These are phyloP conservation scores for Pseudopleuronectes americanus DNA, from an alignment of 2,797 vertebrate species.

Conservation along the genomic window DNA sequence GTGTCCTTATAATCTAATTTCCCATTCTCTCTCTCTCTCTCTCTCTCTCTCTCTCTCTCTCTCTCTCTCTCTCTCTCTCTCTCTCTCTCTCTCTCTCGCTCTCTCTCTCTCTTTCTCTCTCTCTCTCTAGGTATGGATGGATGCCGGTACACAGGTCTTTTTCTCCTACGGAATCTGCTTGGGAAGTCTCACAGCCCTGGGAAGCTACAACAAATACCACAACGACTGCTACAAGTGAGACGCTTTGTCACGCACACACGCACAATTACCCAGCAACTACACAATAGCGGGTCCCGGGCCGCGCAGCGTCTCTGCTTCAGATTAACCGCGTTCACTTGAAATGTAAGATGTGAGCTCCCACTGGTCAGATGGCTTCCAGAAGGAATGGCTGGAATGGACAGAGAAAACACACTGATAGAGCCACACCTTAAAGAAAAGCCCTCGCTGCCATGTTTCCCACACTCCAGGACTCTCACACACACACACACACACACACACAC, in stretches of 20 bases:
- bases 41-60: neutral
- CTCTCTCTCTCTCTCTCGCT: neutral
- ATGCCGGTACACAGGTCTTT: slow-evolving; percentile 93
- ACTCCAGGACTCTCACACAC: slow-evolving; percentile 37
- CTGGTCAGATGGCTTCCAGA: slow-evolving; percentile 53
- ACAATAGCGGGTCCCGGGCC: neutral
- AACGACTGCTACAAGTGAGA: slow-evolving; percentile 94
- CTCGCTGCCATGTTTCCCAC: slow-evolving; percentile 70
- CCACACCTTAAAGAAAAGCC: slow-evolving; percentile 77
- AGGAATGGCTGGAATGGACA: slow-evolving; percentile 79
- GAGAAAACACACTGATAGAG: slow-evolving; percentile 70
- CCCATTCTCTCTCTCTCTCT: neutral
- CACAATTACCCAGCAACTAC: neutral
- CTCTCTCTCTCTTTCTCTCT: neutral
- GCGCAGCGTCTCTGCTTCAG: slow-evolving; percentile 15
- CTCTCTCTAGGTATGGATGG: slow-evolving; percentile 90
- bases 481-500: slow-evolving; percentile 15
- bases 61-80: slow-evolving; percentile 3
- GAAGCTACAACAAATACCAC: slow-evolving; percentile 95
- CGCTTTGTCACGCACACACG: slow-evolving; percentile 23
- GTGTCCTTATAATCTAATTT: too few relatives aligned
- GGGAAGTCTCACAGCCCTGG: slow-evolving; percentile 92
- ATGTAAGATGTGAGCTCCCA: slow-evolving; percentile 37
- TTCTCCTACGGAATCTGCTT: slow-evolving; percentile 93
- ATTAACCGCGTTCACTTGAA: slow-evolving; percentile 20